Base-by-base conservation (phyloP, 1,140 invertebrate species). In the Brachionus koreanus region DNA sequence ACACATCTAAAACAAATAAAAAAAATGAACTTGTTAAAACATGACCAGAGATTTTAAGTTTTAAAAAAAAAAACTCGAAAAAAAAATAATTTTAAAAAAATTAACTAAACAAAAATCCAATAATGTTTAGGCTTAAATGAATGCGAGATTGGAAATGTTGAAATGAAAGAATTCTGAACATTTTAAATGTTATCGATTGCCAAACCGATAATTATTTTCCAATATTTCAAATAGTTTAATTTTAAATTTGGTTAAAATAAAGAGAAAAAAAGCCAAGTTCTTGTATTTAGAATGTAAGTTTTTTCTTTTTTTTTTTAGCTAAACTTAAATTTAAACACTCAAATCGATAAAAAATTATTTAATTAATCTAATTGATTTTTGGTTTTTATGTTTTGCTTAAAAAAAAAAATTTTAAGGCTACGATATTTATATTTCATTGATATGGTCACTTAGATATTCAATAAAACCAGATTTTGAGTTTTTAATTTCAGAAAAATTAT, bases 1-100 rank as follows among this genome's bases (percentile, higher is more conserved):
- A 69, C 37, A 74, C 69, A 74, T 74, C 69, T 46, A 74, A 74
- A 46, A 74, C 43, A 46, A 69, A 69, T 37, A 69, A 69, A 69
- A 69, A 39, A 19, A 69, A 69, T 39, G 65, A 69, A 37, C 37
- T 69, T 19, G 35, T 39, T 13, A 69, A 69, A 16, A 69, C 65
- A 69, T 69, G 65, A 69, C 65, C 13, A 5, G 2, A 5, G 7
- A 19, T 25, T 57, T n/a, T 69, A 57, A 57, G 23, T 2, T 10
- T 12, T 12, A 46, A 46, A 46, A 46, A 12, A 46, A 46, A 46
- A n/a, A 12, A 46, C 43, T 2, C n/a, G n/a, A 46, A 46, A 46
- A 46, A 46, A 46, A 12, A n/a, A 12, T 29, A 29, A 29, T 29
- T 29, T 29, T 2, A 29, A 29, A 23, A 23, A 23, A 65, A 37